Conservation (phyloP, 2,888 invertebrate genomes). For the Agonopterix alstromeriana region DNA sequence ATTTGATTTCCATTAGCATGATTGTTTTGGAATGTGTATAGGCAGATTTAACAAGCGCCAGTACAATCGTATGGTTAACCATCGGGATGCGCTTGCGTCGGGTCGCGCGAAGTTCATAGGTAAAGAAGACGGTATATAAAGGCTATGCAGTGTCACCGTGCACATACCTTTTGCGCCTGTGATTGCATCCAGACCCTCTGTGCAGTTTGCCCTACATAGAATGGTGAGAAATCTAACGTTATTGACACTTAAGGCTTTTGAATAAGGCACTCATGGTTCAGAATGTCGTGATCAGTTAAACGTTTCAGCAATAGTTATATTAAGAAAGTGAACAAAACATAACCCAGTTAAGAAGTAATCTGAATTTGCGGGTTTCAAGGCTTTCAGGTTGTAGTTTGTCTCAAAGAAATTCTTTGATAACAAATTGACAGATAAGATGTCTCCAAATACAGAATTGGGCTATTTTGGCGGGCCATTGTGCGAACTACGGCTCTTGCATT, state of each 20-base stretch:
- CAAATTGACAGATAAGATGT: too few relatives aligned
- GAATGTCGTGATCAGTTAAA: neutral
- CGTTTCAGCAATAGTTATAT: too few relatives aligned
- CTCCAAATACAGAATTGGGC: too few relatives aligned
- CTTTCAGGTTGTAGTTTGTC: too few relatives aligned
- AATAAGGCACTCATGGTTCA: neutral
- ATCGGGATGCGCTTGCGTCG: constrained; percentile 46
- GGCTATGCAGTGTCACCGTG: constrained; percentile 61
- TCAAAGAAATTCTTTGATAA: too few relatives aligned
- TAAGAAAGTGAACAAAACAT: too few relatives aligned
- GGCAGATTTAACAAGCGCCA: too few relatives aligned
- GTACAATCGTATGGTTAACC: too few relatives aligned
- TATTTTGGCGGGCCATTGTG: too few relatives aligned
- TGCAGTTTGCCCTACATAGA: constrained; percentile 21
- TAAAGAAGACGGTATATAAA: constrained; percentile 70
- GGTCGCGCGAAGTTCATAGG: constrained; percentile 73
- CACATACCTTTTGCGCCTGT: constrained; percentile 55
- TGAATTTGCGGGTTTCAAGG: too few relatives aligned
- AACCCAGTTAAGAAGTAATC: too few relatives aligned
- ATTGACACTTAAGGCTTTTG: neutral
- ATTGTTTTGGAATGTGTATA: constrained; percentile 16
- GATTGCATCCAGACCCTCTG: constrained; percentile 46
- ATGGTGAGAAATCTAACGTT: constrained; percentile 32
- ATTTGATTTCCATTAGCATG: constrained; percentile 27
- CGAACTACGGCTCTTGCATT: too few relatives aligned